A percentile compares a stretch with the other conserved stretches of the same genome.
These are phyloP conservation scores for Phataginus tetradactyla DNA, from an alignment of 2,797 vertebrate genomes.

Conservation along the genomic window DNA sequence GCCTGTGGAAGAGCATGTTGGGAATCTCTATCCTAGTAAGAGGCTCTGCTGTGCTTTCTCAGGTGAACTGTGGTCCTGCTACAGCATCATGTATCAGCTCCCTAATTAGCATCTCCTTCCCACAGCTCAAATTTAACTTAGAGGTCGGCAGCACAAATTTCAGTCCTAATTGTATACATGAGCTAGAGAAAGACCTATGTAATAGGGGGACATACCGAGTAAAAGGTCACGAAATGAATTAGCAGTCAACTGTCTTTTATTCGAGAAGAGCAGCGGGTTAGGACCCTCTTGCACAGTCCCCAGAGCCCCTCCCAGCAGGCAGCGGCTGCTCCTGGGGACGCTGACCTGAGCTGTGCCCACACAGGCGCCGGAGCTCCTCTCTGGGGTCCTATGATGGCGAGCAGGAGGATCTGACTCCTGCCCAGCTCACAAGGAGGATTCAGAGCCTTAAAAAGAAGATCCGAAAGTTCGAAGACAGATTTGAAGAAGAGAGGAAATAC, in stretches of 20 bases:
- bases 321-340: neutral
- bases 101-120: neutral
- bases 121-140: neutral
- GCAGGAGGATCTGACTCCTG: slow-evolving; percentile 93
- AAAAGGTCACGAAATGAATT: neutral
- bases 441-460: slow-evolving; percentile 98
- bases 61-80: neutral
- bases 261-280: neutral
- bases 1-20: neutral
- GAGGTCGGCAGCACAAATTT: neutral
- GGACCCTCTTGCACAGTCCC: no score
- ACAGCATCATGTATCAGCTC: neutral
- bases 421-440: slow-evolving; percentile 96
- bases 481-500: slow-evolving; percentile 98
- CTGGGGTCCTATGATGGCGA: slow-evolving; percentile 96
- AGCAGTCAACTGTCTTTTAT: neutral
- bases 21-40: neutral
- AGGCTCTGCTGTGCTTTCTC: neutral
- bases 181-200: neutral
- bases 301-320: neutral
- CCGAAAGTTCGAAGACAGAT: slow-evolving; percentile 95
- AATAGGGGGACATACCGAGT: neutral
- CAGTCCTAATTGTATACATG: neutral
- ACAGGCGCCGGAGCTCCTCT: slow-evolving; percentile 94
- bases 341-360: slow-evolving; percentile 56